Evolutionary conservation across 2,113 vertebrate genomes (phyloP), one percentile per base, ranked within the genome.

Genomic region (Ctenodactylus gundi): DNA sequence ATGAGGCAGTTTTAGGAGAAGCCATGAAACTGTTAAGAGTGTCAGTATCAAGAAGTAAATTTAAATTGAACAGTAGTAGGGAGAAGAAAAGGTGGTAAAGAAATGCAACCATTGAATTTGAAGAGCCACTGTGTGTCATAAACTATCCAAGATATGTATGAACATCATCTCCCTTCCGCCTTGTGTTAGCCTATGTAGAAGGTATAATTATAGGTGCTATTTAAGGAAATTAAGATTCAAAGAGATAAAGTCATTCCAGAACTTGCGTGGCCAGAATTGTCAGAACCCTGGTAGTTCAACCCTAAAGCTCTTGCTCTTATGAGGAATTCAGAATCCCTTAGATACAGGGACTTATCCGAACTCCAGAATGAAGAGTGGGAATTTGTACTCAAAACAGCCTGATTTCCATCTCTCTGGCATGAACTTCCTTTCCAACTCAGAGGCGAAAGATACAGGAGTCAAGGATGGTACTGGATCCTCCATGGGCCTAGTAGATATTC

Each of bases 121-220:
- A 81, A 7, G 34, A 53, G 55, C 23, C 55, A 29, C 34, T 68
- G 0, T 51, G 15, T 14, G 7, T 7, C 27, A 34, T 34, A 23
- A 41, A 46, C 11, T 0, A 12, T 31, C 14, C 17, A 34, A 46
- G 34, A 23, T 17, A 34, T 39, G 10, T 14, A 6, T 4, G 11
- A 3, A 9, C 0, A 9, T 11, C 29, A 8, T 11, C 27, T 55
- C 53, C 13, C 23, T 55, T 12, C 34, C 14, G 34, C n/a, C 10
- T 15, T 6, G 6, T 13, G 34, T 17, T 20, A 53, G 60, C 13
- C 68, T 65, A 15, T 31, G 23, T 18, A n/a, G 41, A 25, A 12
- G 12, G 1, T 7, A 0, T 44, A 36, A 58, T 9, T 29, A 31
- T 0, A 67, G 17, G 31, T 5, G 1, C 4, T 8, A 25, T 20